These are phyloP conservation scores for Barbus barbus DNA, from an alignment of 2,113 vertebrate genomes.

Conservation along the genomic window DNA sequence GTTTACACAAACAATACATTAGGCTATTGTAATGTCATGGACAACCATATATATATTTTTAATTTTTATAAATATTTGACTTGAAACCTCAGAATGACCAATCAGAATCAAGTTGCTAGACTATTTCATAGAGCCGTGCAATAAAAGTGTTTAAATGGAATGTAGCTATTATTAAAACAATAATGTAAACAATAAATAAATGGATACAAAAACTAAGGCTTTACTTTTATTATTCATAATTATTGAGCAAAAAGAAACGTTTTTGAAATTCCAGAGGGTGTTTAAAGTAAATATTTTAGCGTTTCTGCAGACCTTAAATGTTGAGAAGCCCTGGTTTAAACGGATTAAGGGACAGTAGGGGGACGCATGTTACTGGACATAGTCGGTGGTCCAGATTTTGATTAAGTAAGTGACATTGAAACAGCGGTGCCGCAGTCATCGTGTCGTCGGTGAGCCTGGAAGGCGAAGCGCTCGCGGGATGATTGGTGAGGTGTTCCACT, in stretches of 20 bases:
- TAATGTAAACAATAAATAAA: neutral
- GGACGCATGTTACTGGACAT: neutral
- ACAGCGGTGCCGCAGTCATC: constrained; percentile 52
- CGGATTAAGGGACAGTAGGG: neutral
- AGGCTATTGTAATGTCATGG: too few relatives aligned
- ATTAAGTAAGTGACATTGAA: constrained; percentile 30
- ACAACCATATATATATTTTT: neutral
- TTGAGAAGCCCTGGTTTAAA: neutral
- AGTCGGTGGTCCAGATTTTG: constrained; percentile 35
- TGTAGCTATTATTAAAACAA: neutral
- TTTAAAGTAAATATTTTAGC: neutral
- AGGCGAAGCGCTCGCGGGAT: constrained; percentile 25
- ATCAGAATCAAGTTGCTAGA: neutral
- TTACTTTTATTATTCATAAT: neutral
- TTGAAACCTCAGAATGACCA: neutral
- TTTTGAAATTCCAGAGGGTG: neutral
- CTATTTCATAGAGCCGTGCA: neutral
- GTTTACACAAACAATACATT: too few relatives aligned
- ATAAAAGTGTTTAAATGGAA: neutral
- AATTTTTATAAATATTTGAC: neutral
- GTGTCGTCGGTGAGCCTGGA: constrained; percentile 7
- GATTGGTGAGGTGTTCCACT: constrained; percentile 57
- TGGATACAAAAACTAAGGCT: neutral
- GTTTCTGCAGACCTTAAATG: neutral
- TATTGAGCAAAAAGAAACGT: neutral